These are phyloP conservation scores for Otis tarda DNA, from an alignment of 2,113 vertebrate species.

Conservation along the genomic window DNA sequence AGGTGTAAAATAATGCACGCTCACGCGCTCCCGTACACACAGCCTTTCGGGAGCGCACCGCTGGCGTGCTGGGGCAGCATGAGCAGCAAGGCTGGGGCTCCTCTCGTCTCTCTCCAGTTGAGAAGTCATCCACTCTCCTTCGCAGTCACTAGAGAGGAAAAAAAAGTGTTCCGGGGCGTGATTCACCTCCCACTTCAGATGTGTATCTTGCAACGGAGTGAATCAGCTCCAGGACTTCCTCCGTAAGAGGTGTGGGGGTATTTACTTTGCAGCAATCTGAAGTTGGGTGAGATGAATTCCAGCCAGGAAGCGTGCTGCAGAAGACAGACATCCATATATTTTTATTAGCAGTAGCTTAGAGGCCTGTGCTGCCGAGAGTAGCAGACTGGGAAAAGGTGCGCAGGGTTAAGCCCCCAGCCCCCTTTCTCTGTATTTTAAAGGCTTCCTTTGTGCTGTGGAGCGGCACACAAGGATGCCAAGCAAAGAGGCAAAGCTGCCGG, in stretches of 20 bases:
- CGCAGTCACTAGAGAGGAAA: not conserved
- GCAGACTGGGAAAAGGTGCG: not conserved
- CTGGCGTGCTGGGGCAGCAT: not conserved
- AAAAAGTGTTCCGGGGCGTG: not conserved
- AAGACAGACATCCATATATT: not conserved
- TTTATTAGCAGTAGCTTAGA: not conserved
- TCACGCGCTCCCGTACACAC: not conserved
- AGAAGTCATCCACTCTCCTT: not conserved
- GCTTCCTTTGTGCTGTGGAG: not conserved
- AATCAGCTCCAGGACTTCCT: slow-evolving; percentile 35
- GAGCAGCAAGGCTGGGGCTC: not conserved
- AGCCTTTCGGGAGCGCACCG: not conserved
- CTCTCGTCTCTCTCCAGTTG: not conserved
- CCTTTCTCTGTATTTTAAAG: not conserved
- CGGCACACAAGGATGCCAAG: not conserved
- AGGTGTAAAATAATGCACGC: not conserved
- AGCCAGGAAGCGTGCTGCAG: not conserved
- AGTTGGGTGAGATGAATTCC: not conserved
- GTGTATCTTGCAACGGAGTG: not conserved
- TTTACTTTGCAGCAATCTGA: not conserved
- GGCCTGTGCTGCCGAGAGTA: slow-evolving; percentile 3
- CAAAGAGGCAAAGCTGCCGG: not conserved
- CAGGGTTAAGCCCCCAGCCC: not conserved
- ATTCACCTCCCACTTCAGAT: not conserved
- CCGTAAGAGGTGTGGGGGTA: not conserved